Evolutionary conservation across 2,888 invertebrate genomes (phyloP), one percentile per base, ranked within the genome.

Genomic region (Drosophila falleni): DNA sequence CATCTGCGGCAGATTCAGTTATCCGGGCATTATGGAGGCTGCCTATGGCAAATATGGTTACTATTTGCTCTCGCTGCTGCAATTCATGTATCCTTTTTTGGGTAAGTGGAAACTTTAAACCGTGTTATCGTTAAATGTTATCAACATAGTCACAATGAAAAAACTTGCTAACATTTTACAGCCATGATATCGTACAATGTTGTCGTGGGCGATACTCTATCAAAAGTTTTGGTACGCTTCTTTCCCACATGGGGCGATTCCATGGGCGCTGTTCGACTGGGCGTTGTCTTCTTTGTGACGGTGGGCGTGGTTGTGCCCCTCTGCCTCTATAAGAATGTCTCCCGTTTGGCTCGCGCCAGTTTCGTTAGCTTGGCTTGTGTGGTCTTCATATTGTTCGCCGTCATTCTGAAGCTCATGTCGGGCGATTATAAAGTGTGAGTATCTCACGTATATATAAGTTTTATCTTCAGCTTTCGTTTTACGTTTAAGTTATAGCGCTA

Each of bases 121-220:
- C 35, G 26, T 15, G 49, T 66, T 76, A 78, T 80, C 68, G 37
- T 31, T 9, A 42, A 63, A 64, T 73, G 63, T 65, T 54, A 77
- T 61, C 47, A 15, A 55, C 41, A 9, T 31, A 39, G 16, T 9
- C 49, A 35, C 35, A 54, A 55, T 58, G 13, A 35, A 23, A 23
- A 54, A 54, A 33, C 39, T 61, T 46, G 31, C 15, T 15, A 11
- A 15, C 31, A 50, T 44, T 79, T 94, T 94, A 41, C 93, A 97
- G 97, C 97, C 9, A 97, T 97, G 97, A 96, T 97, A 67, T 97
- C 97, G 64, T 97, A 97, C 92, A 97, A 97, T 92, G 96, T 97
- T 16, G 97, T 97, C 19, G 97, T 97, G 33, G 97, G 97, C 19
- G 97, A 97, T 90, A 97, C 97, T 0, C 94, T 97, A 46, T 97